These are phyloP conservation scores for Oxystoma pomonae DNA, from an alignment of 2,888 invertebrate species.

Conservation along the genomic window DNA sequence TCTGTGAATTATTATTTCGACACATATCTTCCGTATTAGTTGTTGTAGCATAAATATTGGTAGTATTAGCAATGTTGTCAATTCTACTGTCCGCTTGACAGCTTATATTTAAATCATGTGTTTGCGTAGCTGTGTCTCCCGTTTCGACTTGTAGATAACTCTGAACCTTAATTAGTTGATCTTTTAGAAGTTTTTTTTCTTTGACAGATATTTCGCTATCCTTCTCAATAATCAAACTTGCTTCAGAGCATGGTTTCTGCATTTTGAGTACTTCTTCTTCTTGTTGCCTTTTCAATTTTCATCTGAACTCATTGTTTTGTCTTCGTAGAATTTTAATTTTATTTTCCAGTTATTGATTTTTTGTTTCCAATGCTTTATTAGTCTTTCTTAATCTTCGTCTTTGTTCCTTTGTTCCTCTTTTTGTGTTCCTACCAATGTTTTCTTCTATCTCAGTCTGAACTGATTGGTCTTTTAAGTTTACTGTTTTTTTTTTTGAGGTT, in stretches of 20 bases:
- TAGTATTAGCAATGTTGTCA: neutral
- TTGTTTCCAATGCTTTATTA: neutral
- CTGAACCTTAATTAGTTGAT: neutral
- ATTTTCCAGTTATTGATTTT: neutral
- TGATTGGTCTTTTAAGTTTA: neutral
- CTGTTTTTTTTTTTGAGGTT: neutral
- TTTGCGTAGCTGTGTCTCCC: neutral
- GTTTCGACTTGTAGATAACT: neutral
- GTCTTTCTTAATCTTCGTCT: neutral
- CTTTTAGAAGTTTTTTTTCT: neutral
- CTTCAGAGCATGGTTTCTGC: neutral
- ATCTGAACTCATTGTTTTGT: too few relatives aligned
- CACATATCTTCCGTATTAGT: too few relatives aligned
- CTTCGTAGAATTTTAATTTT: neutral
- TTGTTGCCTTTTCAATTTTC: too few relatives aligned
- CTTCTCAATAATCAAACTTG: neutral
- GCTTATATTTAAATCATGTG: neutral
- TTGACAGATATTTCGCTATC: neutral
- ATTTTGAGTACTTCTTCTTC: neutral
- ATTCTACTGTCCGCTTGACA: neutral
- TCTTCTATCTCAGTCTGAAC: neutral
- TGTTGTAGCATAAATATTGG: neutral
- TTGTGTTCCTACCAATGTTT: neutral
- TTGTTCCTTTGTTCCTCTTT: neutral
- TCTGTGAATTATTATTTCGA: neutral